Conservation (phyloP, 1,140 invertebrate genomes). For the Drosophila kepulauana region DNA sequence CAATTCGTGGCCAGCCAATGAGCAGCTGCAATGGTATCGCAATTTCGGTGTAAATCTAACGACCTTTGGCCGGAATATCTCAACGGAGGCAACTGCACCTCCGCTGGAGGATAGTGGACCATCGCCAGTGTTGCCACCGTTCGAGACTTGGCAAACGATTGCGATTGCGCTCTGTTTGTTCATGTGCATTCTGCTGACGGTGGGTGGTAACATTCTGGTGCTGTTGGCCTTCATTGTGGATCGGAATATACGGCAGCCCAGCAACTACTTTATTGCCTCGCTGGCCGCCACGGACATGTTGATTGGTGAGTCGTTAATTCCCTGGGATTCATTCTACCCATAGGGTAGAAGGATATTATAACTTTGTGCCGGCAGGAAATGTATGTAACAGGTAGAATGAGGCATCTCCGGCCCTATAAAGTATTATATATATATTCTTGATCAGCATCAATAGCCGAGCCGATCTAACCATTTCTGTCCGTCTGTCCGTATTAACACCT, state of each 20-base stretch:
- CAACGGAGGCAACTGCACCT: conserved; percentile 42
- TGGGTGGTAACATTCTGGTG: conserved; percentile 98
- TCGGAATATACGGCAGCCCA: conserved; percentile 98
- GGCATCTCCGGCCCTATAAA: too few relatives aligned
- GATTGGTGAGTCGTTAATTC: conserved; percentile 89
- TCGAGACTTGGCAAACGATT: conserved; percentile 95
- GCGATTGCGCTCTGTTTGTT: conserved; percentile 96
- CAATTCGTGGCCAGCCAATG: conserved; percentile 66
- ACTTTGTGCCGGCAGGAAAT: not conserved
- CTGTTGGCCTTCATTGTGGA: conserved; percentile 98
- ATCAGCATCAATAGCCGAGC: too few relatives aligned
- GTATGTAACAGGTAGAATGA: too few relatives aligned
- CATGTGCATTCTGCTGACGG: conserved; percentile 95
- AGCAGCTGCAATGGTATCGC: conserved; percentile 69
- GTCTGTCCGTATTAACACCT: too few relatives aligned
- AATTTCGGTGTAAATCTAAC: conserved; percentile 72
- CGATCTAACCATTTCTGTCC: too few relatives aligned
- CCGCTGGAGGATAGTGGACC: conserved; percentile 71
- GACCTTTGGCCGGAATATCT: conserved; percentile 48
- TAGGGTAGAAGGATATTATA: conserved; percentile 55
- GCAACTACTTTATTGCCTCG: conserved; percentile 99
- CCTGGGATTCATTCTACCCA: too few relatives aligned
- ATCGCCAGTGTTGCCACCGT: conserved; percentile 91
- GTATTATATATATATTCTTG: too few relatives aligned
- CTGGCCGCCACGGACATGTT: conserved; percentile 99